Percentiles rank a stretch among this genome's conserved stretches.
phyloP scores from a whole-genome alignment of 2,888 invertebrate species.

The Orgyia antiqua region DNA sequence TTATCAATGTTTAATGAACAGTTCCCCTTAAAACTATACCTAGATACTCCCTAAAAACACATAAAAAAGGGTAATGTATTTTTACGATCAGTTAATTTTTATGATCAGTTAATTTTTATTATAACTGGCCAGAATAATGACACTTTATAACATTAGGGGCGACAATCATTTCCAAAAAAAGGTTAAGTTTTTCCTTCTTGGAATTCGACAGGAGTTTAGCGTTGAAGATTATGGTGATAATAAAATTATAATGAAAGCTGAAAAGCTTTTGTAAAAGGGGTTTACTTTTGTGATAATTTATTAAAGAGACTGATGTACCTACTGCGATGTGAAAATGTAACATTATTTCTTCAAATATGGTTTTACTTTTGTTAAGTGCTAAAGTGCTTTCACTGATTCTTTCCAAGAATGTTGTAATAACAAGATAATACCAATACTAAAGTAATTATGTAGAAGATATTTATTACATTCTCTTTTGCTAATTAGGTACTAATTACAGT shows the following conservation, averaged over 20 bases:
- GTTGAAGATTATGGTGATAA: conserved; percentile 2
- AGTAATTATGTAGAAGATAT: too few relatives aligned
- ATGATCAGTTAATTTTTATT: too few relatives aligned
- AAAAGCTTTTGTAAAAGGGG: conserved; percentile 3
- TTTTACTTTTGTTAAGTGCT: neutral
- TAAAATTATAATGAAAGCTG: conserved; percentile 4
- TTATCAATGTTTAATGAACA: too few relatives aligned
- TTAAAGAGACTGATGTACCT: conserved; percentile 1
- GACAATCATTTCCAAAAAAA: neutral
- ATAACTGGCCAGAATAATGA: too few relatives aligned
- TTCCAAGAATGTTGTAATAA: neutral
- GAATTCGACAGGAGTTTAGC: neutral
- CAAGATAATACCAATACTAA: too few relatives aligned
- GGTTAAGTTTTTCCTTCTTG: neutral
- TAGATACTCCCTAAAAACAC: too few relatives aligned
- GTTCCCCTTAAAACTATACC: too few relatives aligned
- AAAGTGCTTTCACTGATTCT: neutral
- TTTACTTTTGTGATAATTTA: conserved; percentile 2
- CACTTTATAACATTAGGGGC: neutral
- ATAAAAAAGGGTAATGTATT: too few relatives aligned
- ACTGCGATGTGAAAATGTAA: conserved; percentile 1
- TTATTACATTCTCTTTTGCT: too few relatives aligned
- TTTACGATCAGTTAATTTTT: too few relatives aligned
- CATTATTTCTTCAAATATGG: neutral
- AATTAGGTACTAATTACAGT: too few relatives aligned